Conservation (phyloP, 2,888 invertebrate species). For the Diachrysia chrysitis region DNA sequence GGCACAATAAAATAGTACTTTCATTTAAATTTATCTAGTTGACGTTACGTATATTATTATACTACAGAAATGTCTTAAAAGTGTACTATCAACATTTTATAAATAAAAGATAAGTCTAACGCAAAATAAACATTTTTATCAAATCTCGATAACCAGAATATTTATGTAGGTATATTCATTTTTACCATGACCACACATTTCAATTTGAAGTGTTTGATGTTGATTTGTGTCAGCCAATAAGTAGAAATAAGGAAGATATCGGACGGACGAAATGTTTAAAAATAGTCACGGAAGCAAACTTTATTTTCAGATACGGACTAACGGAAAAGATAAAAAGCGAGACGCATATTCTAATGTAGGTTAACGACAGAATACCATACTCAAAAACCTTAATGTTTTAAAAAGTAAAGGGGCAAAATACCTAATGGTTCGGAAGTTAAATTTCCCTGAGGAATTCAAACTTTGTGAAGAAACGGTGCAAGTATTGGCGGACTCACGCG, state of each 20-base stretch:
- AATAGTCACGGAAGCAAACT: slow-evolving; percentile 57
- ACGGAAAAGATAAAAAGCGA: slow-evolving; percentile 35
- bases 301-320: slow-evolving; percentile 54
- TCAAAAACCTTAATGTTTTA: background rate
- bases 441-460: slow-evolving; percentile 55
- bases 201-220: slow-evolving; percentile 35
- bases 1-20: background rate
- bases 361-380: slow-evolving; percentile 13
- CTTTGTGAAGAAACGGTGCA: slow-evolving; percentile 27
- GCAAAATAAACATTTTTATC: slow-evolving; percentile 37
- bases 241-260: slow-evolving; percentile 43
- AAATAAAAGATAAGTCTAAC: slow-evolving; percentile 17
- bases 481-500: slow-evolving; percentile 37
- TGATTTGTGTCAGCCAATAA: slow-evolving; percentile 34
- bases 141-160: slow-evolving; percentile 12
- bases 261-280: slow-evolving; percentile 36
- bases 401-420: background rate
- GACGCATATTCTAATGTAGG: slow-evolving; percentile 28
- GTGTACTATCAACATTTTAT: slow-evolving; percentile 5
- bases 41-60: background rate
- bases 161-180: slow-evolving; percentile 13
- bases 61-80: background rate
- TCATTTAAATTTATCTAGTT: background rate
- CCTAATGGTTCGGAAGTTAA: slow-evolving; percentile 20
- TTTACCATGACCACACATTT: slow-evolving; percentile 22